Evolutionary conservation across 2,113 vertebrate species (phyloP).

Genomic region (Nestor notabilis): DNA sequence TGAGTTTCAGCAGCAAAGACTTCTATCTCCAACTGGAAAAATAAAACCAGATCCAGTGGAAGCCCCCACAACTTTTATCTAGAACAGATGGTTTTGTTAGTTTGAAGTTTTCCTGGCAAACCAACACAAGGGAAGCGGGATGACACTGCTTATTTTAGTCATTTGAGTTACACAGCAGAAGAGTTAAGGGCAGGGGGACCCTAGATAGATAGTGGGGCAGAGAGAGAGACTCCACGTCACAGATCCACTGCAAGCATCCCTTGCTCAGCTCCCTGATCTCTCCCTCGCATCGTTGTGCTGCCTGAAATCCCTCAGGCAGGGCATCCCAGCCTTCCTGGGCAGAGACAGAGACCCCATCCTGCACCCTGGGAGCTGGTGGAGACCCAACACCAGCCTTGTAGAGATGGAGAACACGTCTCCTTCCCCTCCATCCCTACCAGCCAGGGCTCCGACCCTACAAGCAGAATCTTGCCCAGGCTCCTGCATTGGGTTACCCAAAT

Average conservation of each 20-base stretch:
- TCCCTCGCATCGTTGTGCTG: not conserved
- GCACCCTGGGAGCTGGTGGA: not conserved
- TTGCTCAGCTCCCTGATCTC: not conserved
- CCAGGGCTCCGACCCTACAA: not conserved
- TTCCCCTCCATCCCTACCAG: not conserved
- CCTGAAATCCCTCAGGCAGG: not conserved
- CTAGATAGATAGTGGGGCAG: fast-evolving
- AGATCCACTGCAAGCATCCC: not conserved
- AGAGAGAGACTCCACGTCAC: not conserved
- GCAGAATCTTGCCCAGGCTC: not conserved
- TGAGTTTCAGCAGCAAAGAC: not conserved
- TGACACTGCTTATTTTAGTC: not conserved
- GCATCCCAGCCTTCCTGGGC: not conserved
- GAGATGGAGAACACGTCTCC: not conserved
- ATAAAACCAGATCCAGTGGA: not conserved
- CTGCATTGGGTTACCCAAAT: fast-evolving
- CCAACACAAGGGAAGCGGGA: not conserved
- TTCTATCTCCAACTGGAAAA: not conserved
- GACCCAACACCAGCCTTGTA: not conserved
- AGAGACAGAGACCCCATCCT: not conserved
- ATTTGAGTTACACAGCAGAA: not conserved
- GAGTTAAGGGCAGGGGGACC: not conserved
- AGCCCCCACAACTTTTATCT: not conserved
- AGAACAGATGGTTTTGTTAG: not conserved
- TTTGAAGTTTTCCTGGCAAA: not conserved